Conservation (phyloP, 2,113 vertebrate genomes). For the Antechinus stuartii region DNA sequence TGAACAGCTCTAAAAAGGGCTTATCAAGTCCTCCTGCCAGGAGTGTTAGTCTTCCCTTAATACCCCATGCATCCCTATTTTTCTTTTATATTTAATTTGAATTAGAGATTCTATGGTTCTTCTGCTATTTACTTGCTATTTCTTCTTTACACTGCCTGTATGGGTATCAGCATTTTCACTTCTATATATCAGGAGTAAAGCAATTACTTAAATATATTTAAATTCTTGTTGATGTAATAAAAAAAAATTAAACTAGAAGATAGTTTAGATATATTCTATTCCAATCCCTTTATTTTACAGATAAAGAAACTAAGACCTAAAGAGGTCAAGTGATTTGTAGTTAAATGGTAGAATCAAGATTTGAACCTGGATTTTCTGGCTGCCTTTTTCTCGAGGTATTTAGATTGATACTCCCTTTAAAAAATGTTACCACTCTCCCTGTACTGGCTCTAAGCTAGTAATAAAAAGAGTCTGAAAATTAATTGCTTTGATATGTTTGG, state of each 20-base stretch:
- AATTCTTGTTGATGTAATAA: not conserved
- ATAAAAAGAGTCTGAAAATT: slow-evolving; percentile 44
- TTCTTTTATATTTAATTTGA: not conserved
- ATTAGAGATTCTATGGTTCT: not conserved
- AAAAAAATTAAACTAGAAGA: not conserved
- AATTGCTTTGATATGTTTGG: slow-evolving; percentile 27
- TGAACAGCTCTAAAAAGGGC: too few species aligned
- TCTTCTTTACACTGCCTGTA: not conserved
- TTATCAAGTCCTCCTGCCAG: not conserved
- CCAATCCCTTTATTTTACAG: not conserved
- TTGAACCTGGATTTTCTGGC: not conserved
- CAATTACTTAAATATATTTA: not conserved
- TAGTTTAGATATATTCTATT: not conserved
- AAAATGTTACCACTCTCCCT: slow-evolving; percentile 13
- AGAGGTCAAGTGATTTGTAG: not conserved
- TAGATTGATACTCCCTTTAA: slow-evolving; percentile 10
- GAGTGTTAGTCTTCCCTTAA: not conserved
- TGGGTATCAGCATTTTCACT: not conserved
- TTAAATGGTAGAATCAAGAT: not conserved
- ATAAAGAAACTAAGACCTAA: not conserved
- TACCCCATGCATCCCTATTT: not conserved
- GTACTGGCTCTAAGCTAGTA: slow-evolving; percentile 47
- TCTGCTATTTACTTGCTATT: not conserved
- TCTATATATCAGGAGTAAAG: not conserved
- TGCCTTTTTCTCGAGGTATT: not conserved